Conservation (phyloP, 2,113 vertebrate genomes). For the Okapia johnstoni region DNA sequence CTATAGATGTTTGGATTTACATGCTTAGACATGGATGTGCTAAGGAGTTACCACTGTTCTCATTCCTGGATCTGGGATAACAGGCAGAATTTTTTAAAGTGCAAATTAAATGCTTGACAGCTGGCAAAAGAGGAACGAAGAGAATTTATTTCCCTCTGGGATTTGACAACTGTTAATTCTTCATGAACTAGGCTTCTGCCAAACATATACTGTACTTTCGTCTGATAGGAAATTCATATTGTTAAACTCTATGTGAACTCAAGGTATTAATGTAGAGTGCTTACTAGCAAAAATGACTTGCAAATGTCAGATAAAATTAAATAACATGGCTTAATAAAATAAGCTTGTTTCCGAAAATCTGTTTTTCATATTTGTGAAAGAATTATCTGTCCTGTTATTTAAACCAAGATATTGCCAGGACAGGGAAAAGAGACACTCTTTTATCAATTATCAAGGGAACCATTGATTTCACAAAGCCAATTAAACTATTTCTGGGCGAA, state of each 20-base stretch:
- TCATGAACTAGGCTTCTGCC: conserved; percentile 70
- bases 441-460: conserved; percentile 77
- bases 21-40: neutral
- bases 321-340: conserved; percentile 84
- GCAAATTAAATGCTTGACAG: conserved; percentile 56
- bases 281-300: conserved; percentile 80
- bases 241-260: conserved; percentile 86
- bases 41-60: neutral
- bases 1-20: neutral
- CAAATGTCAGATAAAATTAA: conserved; percentile 83
- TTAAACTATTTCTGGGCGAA: conserved; percentile 56
- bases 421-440: conserved; percentile 73
- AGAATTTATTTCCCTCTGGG: conserved; percentile 70
- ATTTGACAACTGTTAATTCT: conserved; percentile 81
- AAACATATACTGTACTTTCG: conserved; percentile 65
- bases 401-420: conserved; percentile 74
- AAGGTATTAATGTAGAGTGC: conserved; percentile 76
- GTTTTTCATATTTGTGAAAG: conserved; percentile 74
- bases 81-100: conserved; percentile 52
- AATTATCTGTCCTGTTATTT: conserved; percentile 76
- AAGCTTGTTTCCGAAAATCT: conserved; percentile 79
- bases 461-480: conserved; percentile 72
- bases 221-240: conserved; percentile 81
- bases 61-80: neutral
- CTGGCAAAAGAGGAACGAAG: conserved; percentile 51